Evolutionary conservation across 92 coral and sea anemone genomes (phyloP), one percentile per base, ranked within the genome.

Genomic region (Bergia sp.): DNA sequence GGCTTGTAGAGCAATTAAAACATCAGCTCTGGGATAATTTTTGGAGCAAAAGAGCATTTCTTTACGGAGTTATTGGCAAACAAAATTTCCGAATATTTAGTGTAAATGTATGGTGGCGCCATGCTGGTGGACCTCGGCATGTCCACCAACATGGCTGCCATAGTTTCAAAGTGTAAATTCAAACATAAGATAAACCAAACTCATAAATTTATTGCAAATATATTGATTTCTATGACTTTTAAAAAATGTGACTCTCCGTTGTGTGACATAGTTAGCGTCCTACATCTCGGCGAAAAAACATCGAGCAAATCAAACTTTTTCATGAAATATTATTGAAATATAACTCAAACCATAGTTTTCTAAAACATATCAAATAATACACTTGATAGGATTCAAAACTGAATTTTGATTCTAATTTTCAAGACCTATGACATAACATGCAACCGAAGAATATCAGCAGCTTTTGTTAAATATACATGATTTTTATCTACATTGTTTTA

Each of bases 11-110:
- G 29, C 29, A 29, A 29, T 29, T 29, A 29, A 29, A 29, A 29
- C 29, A 29, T 29, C 29, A 29, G 29, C 29, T 29, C 29, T 29
- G 29, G 29, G 29, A 29, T 29, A 29, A 29, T 29, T 29, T 29
- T 29, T 29, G 29, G 29, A 29, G 29, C 29, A 29, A 29, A 29
- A 29, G 29, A 29, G 29, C 29, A 29, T 29, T 29, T 29, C 29
- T 29, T 83, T 9, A 83, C 78, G 49, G 87, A 83, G 87, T 83
- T 83, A 64, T 64, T 83, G 45, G 87, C 77, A 45, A 64, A 83
- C 55, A 83, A 85, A 85, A 44, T 29, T 85, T 85, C 88, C 36
- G 39, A 85, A 85, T 85, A 85, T 85, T 85, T 85, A 85, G 88
- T 85, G 88, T 85, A 43, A 85, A 85, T 23, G 8, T 83, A 29